A percentile compares a stretch with the other conserved stretches of the same genome.
These are phyloP conservation scores for Candoia aspera DNA, from an alignment of 2,113 vertebrate species.

Conservation along the genomic window DNA sequence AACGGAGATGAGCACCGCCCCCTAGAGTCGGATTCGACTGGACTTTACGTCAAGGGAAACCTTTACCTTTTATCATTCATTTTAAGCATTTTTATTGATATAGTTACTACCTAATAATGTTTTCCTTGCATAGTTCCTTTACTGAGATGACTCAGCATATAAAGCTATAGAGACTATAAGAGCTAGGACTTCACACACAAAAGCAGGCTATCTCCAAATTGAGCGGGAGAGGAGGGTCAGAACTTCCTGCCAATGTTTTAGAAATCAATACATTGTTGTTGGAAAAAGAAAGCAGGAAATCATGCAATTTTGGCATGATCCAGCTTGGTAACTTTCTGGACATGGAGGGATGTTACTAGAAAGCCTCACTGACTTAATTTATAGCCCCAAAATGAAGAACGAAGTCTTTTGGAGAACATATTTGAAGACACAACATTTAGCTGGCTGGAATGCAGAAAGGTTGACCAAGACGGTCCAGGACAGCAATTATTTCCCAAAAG, in stretches of 20 bases:
- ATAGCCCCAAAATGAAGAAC: neutral
- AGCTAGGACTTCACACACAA: neutral
- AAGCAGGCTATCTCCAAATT: neutral
- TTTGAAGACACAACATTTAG: neutral
- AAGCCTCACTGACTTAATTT: neutral
- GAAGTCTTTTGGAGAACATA: neutral
- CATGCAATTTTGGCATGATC: neutral
- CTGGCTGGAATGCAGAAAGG: neutral
- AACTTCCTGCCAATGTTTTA: neutral
- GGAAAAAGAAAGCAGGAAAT: neutral
- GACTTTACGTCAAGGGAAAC: too few relatives aligned
- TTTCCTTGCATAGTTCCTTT: too few relatives aligned
- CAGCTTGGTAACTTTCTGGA: neutral
- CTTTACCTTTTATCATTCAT: neutral
- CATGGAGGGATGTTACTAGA: neutral
- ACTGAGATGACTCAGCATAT: neutral
- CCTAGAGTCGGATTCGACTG: too few relatives aligned
- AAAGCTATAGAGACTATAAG: too few relatives aligned
- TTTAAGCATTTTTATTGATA: too few relatives aligned
- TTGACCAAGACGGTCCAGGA: neutral
- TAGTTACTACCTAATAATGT: neutral
- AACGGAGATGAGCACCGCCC: too few relatives aligned
- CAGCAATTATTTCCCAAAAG: neutral
- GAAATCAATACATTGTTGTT: neutral
- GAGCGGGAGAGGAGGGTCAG: neutral